A percentile compares a stretch with the other conserved stretches of the same genome.
phyloP scores from a whole-genome alignment of 2,888 invertebrate genomes.

The Aleiodes leptofemur region DNA sequence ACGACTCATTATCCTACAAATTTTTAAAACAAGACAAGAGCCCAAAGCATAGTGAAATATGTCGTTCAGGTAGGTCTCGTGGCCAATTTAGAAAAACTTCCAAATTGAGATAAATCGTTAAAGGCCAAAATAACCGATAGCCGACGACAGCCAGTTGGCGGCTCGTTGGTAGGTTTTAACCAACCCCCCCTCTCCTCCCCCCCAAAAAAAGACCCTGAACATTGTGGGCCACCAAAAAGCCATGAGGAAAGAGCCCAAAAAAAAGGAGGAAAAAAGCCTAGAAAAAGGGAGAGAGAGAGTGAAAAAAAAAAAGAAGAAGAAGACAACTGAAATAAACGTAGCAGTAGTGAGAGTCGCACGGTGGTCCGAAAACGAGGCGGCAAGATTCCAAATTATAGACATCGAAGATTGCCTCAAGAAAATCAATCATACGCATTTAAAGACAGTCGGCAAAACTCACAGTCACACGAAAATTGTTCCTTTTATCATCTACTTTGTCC shows the following conservation, averaged over 20 bases:
- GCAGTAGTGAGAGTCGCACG: slow-evolving; percentile 35
- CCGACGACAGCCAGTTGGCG: slow-evolving; percentile 24
- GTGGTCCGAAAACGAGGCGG: slow-evolving; percentile 48
- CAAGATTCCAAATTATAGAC: slow-evolving; percentile 47
- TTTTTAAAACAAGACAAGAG: slow-evolving; percentile 20
- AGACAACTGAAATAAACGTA: slow-evolving; percentile 25
- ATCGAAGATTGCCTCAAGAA: slow-evolving; percentile 44
- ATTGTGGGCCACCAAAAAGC: not conserved
- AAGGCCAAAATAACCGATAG: slow-evolving; percentile 30
- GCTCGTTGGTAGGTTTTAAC: slow-evolving; percentile 24
- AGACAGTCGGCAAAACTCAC: slow-evolving; percentile 44
- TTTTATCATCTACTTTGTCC: slow-evolving; percentile 32
- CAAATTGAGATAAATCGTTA: slow-evolving; percentile 47
- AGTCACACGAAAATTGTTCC: not conserved
- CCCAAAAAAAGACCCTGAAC: not conserved
- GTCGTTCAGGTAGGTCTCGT: slow-evolving; percentile 42
- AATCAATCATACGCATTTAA: slow-evolving; percentile 49
- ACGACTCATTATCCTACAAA: slow-evolving; percentile 26
- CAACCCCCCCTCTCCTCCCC: not conserved
- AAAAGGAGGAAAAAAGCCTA: not conserved
- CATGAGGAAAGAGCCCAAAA: not conserved
- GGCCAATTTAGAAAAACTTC: slow-evolving; percentile 42
- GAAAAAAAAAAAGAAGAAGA: slow-evolving; percentile 37
- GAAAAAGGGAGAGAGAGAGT: not conserved
- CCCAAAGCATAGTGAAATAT: slow-evolving; percentile 19